Percentiles rank a stretch among this genome's conserved stretches.
Conservation (phyloP, 23 tunicate species). For the Halocynthia aurantium region DNA sequence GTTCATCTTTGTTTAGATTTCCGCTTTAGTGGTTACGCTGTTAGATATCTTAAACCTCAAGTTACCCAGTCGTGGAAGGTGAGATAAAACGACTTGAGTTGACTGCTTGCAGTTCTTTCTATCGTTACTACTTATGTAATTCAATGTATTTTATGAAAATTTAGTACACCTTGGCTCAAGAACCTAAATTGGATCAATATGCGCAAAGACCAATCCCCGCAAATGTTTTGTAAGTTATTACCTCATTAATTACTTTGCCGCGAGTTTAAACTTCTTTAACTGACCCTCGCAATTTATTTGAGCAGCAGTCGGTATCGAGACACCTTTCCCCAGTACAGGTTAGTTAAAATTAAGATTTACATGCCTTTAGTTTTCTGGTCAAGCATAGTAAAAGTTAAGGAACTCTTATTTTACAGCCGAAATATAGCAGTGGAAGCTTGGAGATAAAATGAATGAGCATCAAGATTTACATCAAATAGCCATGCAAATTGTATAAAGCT, state of each 20-base stretch:
- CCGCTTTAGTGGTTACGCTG: conserved; percentile 90
- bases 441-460: conserved; percentile 25
- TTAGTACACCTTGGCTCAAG: conserved; percentile 66
- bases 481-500: no score
- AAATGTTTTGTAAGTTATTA: conserved; percentile 42
- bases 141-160: not conserved
- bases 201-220: conserved; percentile 86
- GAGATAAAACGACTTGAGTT: not conserved
- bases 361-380: not conserved
- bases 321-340: conserved; percentile 81
- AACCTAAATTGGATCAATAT: conserved; percentile 77
- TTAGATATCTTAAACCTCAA: conserved; percentile 73
- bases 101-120: no score
- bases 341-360: not conserved
- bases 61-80: conserved; percentile 70
- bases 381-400: not conserved
- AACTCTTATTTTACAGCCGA: conserved; percentile 23
- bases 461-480: no score
- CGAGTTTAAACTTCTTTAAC: not conserved
- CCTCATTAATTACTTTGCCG: no score
- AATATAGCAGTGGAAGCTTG: conserved; percentile 74
- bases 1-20: conserved; percentile 18
- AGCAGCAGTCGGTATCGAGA: conserved; percentile 71
- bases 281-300: not conserved
- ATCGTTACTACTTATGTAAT: no score